Conservation (phyloP, 2,797 vertebrate species). For the Moxostoma hubbsi region DNA sequence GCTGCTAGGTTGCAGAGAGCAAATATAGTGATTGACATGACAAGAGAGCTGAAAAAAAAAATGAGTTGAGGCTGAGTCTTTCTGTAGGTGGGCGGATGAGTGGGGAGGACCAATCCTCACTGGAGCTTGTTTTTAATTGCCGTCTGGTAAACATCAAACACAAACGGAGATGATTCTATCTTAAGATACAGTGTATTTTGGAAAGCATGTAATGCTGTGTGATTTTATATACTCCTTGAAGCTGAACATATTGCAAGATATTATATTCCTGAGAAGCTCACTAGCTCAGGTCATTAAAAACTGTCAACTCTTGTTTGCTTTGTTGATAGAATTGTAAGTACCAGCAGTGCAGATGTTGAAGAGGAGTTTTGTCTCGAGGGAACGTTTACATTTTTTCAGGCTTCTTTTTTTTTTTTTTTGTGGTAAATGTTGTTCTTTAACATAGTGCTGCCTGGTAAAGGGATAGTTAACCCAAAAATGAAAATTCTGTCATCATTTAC, state of each 20-base stretch:
- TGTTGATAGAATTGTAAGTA: slow-evolving; percentile 34
- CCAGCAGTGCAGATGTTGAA: slow-evolving; percentile 6
- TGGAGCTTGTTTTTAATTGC: slow-evolving; percentile 64
- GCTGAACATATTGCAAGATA: slow-evolving; percentile 42
- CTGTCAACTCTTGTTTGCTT: slow-evolving; percentile 42
- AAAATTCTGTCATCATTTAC: not conserved
- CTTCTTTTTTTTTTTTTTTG: not conserved
- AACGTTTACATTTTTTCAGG: slow-evolving; percentile 19
- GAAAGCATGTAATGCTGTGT: slow-evolving; percentile 43
- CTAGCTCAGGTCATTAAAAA: slow-evolving; percentile 48
- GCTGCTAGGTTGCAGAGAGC: slow-evolving; percentile 45
- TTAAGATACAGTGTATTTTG: slow-evolving; percentile 53
- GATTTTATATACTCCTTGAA: slow-evolving; percentile 46
- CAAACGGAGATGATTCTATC: slow-evolving; percentile 60
- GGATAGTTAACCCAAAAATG: not conserved
- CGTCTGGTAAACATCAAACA: slow-evolving; percentile 67
- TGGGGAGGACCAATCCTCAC: slow-evolving; percentile 63
- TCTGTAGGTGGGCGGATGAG: slow-evolving; percentile 62
- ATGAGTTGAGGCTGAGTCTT: slow-evolving; percentile 47
- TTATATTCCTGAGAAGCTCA: slow-evolving; percentile 37
- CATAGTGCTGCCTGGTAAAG: not conserved
- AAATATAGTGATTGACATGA: slow-evolving; percentile 59
- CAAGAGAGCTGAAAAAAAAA: slow-evolving; percentile 54
- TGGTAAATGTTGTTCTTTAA: slow-evolving; percentile 17
- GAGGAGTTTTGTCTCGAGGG: slow-evolving; percentile 42